These are phyloP conservation scores for Oostethus manadensis DNA, from an alignment of 2,113 vertebrate species.

Conservation along the genomic window DNA sequence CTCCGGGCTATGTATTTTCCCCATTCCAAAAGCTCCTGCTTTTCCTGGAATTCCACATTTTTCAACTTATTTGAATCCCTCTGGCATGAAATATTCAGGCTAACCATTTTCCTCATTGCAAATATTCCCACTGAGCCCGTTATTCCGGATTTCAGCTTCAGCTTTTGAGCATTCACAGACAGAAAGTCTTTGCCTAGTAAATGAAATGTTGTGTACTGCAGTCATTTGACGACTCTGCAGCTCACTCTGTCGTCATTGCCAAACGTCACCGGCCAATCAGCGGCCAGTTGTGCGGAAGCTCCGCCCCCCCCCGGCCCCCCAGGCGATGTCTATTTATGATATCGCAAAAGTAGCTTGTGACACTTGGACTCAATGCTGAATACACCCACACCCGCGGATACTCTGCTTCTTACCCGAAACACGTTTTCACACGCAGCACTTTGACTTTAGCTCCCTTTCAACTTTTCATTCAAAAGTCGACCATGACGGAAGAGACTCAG, in stretches of 20 bases:
- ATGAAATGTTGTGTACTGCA: neutral
- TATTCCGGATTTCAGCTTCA: too few relatives aligned
- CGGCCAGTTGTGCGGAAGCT: conserved; percentile 16
- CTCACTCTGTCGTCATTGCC: neutral
- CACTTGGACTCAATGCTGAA: conserved; percentile 12
- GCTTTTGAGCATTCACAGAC: too few relatives aligned
- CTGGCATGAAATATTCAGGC: too few relatives aligned
- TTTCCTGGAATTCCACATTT: too few relatives aligned
- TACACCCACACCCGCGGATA: neutral
- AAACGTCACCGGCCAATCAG: conserved; percentile 32
- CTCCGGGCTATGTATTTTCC: too few relatives aligned
- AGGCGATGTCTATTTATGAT: conserved; percentile 50
- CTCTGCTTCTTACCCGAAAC: neutral
- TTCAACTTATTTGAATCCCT: too few relatives aligned
- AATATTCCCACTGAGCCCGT: too few relatives aligned
- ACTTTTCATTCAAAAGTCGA: neutral
- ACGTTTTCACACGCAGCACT: neutral
- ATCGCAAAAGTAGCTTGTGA: conserved; percentile 27
- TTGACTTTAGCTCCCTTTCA: neutral
- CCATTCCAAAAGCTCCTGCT: too few relatives aligned
- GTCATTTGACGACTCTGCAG: neutral
- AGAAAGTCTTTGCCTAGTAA: too few relatives aligned
- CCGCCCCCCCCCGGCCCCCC: conserved; percentile 53
- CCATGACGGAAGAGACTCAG: conserved; percentile 38
- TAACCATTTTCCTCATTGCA: too few relatives aligned